Base-by-base conservation (phyloP, 2,888 invertebrate genomes). In the Subacronicta megacephala region DNA sequence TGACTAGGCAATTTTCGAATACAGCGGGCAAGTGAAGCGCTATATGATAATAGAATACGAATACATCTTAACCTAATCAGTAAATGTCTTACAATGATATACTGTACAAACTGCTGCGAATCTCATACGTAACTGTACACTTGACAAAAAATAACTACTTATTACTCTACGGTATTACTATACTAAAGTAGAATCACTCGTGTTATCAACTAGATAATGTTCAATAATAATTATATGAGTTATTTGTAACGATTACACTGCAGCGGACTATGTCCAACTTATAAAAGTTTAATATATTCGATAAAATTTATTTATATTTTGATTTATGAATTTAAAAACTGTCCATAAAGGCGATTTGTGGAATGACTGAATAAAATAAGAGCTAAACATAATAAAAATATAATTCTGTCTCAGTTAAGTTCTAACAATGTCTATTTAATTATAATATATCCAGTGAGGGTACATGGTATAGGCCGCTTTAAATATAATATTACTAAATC, bases 101-200 rank as follows among this genome's bases (percentile, higher is more conserved):
- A 87, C 90, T 90, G 85, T 90, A 72, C 65, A 83, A 83, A 67
- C 78, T 75, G 76, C 75, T 80, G 82, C 82, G 86, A 94, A 94
- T 94, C 93, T 94, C 93, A 94, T 90, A 87, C 89, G 93, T 94
- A 94, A 94, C 93, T 93, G 93, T 94, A 93, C 92, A 93, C 79
- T 84, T 81, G 84, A 84, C 81, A 82, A 40, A 78, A 65, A 72
- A 69, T 62, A 71, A 70, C 59, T 75, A 67, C 9, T 13, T 54
- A 55, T 61, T 69, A 71, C 59, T 71, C 75, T 57, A 66, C 64
- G 10, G 26, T 26, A 26, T 10, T 26, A 26, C 58, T 70, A 76
- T 57, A 66, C 64, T 73, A 74, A 71, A 41, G 26, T 65, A 65
- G 64, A 56, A 47, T 52, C 41, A 40, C 65, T 64, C 68, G 73